Evolutionary conservation across 2,797 vertebrate species (phyloP), one percentile per base, ranked within the genome.

Genomic region (Argentina silus): DNA sequence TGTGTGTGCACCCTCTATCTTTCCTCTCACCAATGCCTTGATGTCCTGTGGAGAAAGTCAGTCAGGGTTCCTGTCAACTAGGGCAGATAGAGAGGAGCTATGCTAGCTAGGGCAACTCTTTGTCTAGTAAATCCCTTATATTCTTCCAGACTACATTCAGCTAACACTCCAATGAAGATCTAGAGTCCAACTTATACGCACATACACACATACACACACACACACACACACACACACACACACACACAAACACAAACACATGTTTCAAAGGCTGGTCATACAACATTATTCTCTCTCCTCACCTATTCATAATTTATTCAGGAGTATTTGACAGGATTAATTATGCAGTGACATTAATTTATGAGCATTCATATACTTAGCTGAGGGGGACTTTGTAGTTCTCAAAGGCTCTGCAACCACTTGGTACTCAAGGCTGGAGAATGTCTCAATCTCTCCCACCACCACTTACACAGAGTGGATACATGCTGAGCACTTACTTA

Each of bases 291-390:
- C 76, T 76, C 68, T 67, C 67, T 81, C 50, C 43, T 81, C 80
- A 65, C 68, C 55, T 19, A 23, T 68, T 80, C 80, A 85, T 91
- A 65, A 85, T 78, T 91, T 83, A 88, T 90, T 88, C 72, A 86
- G 73, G 79, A 64, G 67, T 83, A 75, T 90, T 86, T 86, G 79
- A 88, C 14, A 66, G 65, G 77, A 85, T 90, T 83, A 90, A 88
- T 87, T 88, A 89, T 88, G 77, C 84, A 89, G 81, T 45, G 10
- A 67, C 78, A 86, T 83, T 65, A 45, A 85, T 88, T 81, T 64
- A 66, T 79, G 66, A 87, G 81, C 83, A 7, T 61, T 61, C 27
- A 48, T 48, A 23, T 45, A 65, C 44, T 14, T 65, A 9, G 63
- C 63, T 23, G 17, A 21, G 63, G 11, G 44, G 4, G 44, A 21